Evolutionary conservation across 2,888 invertebrate genomes (phyloP).

Genomic region (Caenorhabditis afra): DNA sequence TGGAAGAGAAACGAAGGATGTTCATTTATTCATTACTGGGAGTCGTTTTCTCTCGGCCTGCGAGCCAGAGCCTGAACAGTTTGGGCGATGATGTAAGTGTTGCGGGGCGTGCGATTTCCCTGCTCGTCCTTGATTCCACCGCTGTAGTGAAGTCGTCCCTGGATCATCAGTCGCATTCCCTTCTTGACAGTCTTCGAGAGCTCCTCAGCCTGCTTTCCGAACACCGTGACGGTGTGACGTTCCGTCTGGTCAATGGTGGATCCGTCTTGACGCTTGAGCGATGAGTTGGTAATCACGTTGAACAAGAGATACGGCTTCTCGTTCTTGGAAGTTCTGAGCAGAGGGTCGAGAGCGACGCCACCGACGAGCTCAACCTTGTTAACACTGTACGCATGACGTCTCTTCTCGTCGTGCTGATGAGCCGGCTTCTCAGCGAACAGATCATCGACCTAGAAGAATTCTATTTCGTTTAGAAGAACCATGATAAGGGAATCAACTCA

Average conservation of each 20-base stretch:
- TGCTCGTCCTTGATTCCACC: constrained; percentile 68
- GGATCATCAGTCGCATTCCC: constrained; percentile 71
- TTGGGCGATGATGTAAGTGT: constrained; percentile 70
- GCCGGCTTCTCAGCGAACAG: constrained; percentile 62
- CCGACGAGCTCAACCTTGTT: constrained; percentile 76
- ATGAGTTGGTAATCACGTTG: constrained; percentile 73
- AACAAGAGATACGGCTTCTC: constrained; percentile 69
- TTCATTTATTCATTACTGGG: constrained; percentile 7
- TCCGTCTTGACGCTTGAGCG: constrained; percentile 49
- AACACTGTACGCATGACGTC: constrained; percentile 61
- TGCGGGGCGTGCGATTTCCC: constrained; percentile 68
- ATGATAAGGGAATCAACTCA: constrained; percentile 5
- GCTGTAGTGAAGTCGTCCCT: constrained; percentile 72
- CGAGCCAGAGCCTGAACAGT: constrained; percentile 64
- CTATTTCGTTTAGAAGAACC: background rate
- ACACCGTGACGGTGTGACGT: constrained; percentile 68
- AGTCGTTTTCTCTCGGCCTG: constrained; percentile 16
- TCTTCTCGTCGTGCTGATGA: constrained; percentile 19
- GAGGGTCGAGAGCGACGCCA: constrained; percentile 71
- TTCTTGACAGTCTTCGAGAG: constrained; percentile 61
- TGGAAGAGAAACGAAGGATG: background rate
- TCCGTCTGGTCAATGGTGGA: constrained; percentile 55
- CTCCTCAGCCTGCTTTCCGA: constrained; percentile 66
- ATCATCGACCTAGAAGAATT: constrained; percentile 48
- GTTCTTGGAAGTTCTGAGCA: constrained; percentile 62